Base-by-base conservation (phyloP, 2,797 vertebrate genomes). In the Ataeniobius toweri region DNA sequence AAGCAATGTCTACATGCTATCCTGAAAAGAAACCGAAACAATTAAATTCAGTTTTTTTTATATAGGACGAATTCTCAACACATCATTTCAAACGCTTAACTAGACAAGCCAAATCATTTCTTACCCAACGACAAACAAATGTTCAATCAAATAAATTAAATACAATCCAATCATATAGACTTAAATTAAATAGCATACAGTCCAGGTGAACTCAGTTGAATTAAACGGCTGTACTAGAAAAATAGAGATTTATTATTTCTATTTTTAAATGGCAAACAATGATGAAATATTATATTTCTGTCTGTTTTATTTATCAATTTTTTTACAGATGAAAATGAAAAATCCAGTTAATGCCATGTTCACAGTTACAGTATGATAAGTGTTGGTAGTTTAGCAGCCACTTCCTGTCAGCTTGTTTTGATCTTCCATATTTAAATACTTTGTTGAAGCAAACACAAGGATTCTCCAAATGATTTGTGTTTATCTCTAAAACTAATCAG, bases 11-110 rank as follows among this genome's bases (percentile, higher is more conserved):
- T 83, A 63, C 75, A 58, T 75, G 28, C 31, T 55, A 9, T 51
- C 41, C 61, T 18, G 0, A 71, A 48, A 63, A 72, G 76, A 85
- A 58, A 59, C 63, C 0, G 36, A 55, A 80, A 69, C 75, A 53
- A 79, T 39, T 65, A 22, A 20, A 36, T 39, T 67, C 8, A 5
- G 0, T 39, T 39, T 44, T 5, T 44, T 44, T 10, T 39, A 8
- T 10, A 22, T 22, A 65, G 63, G 3, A 24, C 18, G 0, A 22
- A 10, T 39, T 67, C 3, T 0, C 7, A 41, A 67, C 20, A 41
- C 9, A 1, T 24, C 7, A 67, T 67, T 70, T 36, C 39, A 26
- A 26, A 1, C 0, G 6, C 13, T 58, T 71, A 41, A 12, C 14
- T 24, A 1, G 65, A 67, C 22, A 2, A 41, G n/a, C 36, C 10